phyloP scores from a whole-genome alignment of 2,113 vertebrate species.

The Thermophis baileyi region DNA sequence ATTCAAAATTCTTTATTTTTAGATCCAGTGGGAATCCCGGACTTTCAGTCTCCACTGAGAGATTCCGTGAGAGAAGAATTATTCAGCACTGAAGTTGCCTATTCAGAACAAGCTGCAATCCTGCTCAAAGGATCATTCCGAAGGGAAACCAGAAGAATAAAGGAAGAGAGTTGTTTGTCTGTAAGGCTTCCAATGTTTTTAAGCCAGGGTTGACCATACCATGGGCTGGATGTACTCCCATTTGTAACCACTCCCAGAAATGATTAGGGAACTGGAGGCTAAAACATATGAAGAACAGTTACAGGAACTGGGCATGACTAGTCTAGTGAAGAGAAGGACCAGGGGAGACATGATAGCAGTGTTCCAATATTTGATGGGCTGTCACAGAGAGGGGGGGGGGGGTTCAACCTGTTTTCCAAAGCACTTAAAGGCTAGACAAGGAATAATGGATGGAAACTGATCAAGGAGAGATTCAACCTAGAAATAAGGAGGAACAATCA shows the following conservation, averaged over 20 bases:
- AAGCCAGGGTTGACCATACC: background rate
- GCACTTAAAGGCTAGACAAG: too few species aligned
- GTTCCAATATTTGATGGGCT: too few species aligned
- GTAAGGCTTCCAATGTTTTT: constrained; percentile 64
- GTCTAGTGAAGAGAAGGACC: too few species aligned
- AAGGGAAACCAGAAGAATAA: constrained; percentile 55
- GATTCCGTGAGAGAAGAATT: constrained; percentile 66
- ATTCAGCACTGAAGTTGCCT: constrained; percentile 82
- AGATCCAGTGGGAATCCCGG: constrained; percentile 31
- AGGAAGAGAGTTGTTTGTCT: constrained; percentile 72
- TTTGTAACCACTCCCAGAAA: background rate
- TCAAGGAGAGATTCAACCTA: too few species aligned
- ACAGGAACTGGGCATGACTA: too few species aligned
- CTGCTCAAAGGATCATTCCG: constrained; percentile 72
- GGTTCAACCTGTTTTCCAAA: too few species aligned
- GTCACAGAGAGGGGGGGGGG: too few species aligned
- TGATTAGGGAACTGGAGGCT: too few species aligned
- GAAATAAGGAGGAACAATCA: too few species aligned
- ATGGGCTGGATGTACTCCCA: background rate
- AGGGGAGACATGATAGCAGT: too few species aligned
- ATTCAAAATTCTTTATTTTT: background rate
- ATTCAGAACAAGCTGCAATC: constrained; percentile 82
- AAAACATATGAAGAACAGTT: too few species aligned
- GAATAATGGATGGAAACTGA: too few species aligned
- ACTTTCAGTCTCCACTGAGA: constrained; percentile 47